Conservation (phyloP, 2,888 invertebrate species). For the Vesta saturnalis region DNA sequence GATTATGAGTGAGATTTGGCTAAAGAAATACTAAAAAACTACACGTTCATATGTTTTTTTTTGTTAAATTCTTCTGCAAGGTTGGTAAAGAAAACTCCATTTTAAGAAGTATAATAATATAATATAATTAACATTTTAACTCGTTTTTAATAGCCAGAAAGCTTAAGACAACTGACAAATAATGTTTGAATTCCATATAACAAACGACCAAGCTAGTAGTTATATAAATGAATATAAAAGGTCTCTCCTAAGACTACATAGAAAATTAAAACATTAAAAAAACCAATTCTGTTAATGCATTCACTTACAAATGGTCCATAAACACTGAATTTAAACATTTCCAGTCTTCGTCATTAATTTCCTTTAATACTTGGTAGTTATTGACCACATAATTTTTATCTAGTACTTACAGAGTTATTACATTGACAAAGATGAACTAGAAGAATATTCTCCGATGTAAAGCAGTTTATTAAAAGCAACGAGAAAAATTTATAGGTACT, state of each 20-base stretch:
- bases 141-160: too few relatives aligned
- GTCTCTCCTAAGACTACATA: not conserved
- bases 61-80: too few relatives aligned
- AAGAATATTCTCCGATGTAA: not conserved
- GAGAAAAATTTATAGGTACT: not conserved
- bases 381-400: slow-evolving; percentile 8
- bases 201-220: not conserved
- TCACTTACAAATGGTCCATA: not conserved
- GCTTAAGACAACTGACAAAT: too few relatives aligned
- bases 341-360: slow-evolving; percentile 2
- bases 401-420: slow-evolving; percentile 5
- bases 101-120: too few relatives aligned
- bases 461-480: not conserved
- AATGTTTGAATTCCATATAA: not conserved
- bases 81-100: too few relatives aligned
- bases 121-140: not conserved
- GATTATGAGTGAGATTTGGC: too few relatives aligned
- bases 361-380: slow-evolving; percentile 7
- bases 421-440: not conserved
- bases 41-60: too few relatives aligned
- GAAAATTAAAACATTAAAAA: slow-evolving; percentile 13
- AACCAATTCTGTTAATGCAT: not conserved
- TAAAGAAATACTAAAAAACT: too few relatives aligned
- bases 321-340: slow-evolving; percentile 14
- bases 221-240: not conserved